Evolutionary conservation across 2,888 invertebrate species (phyloP).

Genomic region (Camptogramma bilineatum): DNA sequence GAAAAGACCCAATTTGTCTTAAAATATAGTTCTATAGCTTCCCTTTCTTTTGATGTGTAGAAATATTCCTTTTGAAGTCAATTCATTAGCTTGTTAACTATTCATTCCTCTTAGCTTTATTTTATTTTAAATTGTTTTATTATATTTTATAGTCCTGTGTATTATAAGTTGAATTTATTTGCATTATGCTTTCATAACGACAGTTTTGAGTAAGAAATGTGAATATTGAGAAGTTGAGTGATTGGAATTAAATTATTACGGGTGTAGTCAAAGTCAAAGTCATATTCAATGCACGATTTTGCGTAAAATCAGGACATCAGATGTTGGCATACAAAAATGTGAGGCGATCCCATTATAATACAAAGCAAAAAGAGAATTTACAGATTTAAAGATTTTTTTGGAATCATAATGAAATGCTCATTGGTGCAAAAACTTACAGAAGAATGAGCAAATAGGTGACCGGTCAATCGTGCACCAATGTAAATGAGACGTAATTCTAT

Average conservation of each 20-base stretch:
- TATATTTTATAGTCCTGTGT: constrained; percentile 16
- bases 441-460: constrained; percentile 36
- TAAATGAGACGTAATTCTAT: neutral
- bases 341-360: too few species aligned
- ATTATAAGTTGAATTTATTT: neutral
- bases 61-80: neutral
- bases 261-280: too few species aligned
- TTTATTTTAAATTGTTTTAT: constrained; percentile 7
- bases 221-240: too few species aligned
- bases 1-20: neutral
- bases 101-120: constrained; percentile 8
- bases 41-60: neutral
- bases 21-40: neutral
- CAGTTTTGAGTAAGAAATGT: neutral
- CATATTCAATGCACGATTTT: too few species aligned
- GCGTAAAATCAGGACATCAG: too few species aligned
- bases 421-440: constrained; percentile 32
- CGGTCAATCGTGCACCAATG: constrained; percentile 20
- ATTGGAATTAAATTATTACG: too few species aligned
- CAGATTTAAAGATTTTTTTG: neutral
- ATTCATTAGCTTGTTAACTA: neutral
- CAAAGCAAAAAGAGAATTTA: too few species aligned
- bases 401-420: constrained; percentile 31
- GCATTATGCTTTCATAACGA: neutral
- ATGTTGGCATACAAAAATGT: too few species aligned